phyloP scores from a whole-genome alignment of 2,113 vertebrate genomes.

The Rattus norvegicus region DNA sequence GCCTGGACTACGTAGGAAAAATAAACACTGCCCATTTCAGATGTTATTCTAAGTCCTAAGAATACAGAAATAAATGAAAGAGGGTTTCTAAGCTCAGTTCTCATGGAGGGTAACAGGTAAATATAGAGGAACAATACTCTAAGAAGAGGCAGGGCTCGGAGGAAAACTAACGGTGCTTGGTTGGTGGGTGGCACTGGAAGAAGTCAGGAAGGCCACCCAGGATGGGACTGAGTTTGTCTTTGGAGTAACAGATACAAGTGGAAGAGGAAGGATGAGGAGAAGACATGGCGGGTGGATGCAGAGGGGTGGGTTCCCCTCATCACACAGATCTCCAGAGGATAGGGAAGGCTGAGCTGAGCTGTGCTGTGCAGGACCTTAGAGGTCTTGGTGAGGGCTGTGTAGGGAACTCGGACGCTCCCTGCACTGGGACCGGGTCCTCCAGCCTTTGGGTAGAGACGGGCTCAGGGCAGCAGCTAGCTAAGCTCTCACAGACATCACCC shows the following conservation, averaged over 20 bases:
- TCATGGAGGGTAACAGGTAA: fast-evolving
- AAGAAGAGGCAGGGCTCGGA: background rate
- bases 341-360: background rate
- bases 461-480: background rate
- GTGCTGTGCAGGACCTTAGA: background rate
- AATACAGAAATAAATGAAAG: too few species aligned
- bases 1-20: background rate
- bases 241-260: background rate
- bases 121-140: background rate
- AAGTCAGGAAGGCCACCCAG: background rate
- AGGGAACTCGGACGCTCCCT: background rate
- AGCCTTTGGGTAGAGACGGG: background rate
- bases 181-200: background rate
- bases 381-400: background rate
- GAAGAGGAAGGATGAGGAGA: background rate
- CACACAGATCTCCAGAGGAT: background rate
- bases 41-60: background rate
- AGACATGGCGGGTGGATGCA: background rate
- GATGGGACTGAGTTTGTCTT: background rate
- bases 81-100: background rate
- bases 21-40: background rate
- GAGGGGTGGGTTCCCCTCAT: background rate
- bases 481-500: background rate
- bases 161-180: background rate
- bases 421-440: background rate